These are phyloP conservation scores for Lymantria dispar DNA, from an alignment of 2,888 invertebrate genomes.

Conservation along the genomic window DNA sequence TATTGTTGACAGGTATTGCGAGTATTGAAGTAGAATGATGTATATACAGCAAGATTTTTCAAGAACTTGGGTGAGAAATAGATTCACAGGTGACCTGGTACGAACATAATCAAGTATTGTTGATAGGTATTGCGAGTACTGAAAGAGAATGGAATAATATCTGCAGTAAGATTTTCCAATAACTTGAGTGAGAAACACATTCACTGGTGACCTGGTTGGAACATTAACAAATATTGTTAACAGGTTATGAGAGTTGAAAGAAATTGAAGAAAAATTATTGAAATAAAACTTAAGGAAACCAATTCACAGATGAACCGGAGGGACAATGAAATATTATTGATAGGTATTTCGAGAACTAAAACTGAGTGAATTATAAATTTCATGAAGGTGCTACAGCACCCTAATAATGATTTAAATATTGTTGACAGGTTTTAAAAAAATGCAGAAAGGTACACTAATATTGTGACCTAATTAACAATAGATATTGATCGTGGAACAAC, in stretches of 20 bases:
- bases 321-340: slow-evolving; percentile 9
- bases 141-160: too few species aligned
- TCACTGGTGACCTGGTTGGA: too few species aligned
- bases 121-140: slow-evolving; percentile 1
- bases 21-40: too few species aligned
- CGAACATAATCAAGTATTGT: slow-evolving; percentile 8
- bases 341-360: neutral
- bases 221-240: slow-evolving; percentile 9
- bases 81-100: neutral
- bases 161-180: too few species aligned
- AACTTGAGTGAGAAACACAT: too few species aligned
- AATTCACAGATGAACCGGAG: neutral
- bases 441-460: neutral
- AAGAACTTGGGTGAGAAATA: neutral
- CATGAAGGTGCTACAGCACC: too few species aligned
- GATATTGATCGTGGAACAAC: neutral
- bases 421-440: slow-evolving; percentile 8
- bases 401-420: too few species aligned
- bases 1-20: slow-evolving; percentile 11
- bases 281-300: neutral
- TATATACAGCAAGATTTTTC: too few species aligned
- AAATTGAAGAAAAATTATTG: too few species aligned
- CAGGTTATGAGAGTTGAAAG: neutral
- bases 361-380: too few species aligned
- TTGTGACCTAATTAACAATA: too few species aligned